Conservation (phyloP, 37 sponge, comb jelly and placozoan genomes). For the Hexactinellida sp. region DNA sequence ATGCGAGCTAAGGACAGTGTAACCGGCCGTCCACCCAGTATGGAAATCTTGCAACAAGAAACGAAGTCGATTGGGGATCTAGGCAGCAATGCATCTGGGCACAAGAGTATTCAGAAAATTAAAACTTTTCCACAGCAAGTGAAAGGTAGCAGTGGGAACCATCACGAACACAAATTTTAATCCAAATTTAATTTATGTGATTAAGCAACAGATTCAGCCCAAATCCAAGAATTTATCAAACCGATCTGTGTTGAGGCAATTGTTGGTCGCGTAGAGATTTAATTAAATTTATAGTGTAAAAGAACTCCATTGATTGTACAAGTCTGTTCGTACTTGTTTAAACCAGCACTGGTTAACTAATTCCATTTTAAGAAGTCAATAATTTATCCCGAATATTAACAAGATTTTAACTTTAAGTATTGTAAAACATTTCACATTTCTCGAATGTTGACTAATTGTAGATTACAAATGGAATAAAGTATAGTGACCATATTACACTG, state of each 20-base stretch:
- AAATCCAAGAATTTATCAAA: neutral
- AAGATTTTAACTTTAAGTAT: too few relatives aligned
- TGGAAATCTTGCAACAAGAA: neutral
- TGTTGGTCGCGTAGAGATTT: constrained; percentile 3
- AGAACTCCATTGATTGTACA: neutral
- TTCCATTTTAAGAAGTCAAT: too few relatives aligned
- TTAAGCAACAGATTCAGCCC: neutral
- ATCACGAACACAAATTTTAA: neutral
- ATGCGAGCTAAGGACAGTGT: constrained; percentile 7
- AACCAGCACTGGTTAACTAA: too few relatives aligned
- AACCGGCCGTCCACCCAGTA: neutral
- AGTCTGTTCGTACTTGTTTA: too few relatives aligned
- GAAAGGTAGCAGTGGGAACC: neutral
- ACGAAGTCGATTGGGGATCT: neutral
- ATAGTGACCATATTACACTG: too few relatives aligned
- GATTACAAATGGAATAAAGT: too few relatives aligned
- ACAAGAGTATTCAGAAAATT: neutral
- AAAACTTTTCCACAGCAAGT: neutral
- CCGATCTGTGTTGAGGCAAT: neutral
- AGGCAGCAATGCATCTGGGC: neutral
- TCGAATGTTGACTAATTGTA: too few relatives aligned
- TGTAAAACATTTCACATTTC: too few relatives aligned
- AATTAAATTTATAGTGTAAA: neutral
- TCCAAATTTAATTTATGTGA: neutral
- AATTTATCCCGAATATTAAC: too few relatives aligned